Evolutionary conservation across 2,888 invertebrate species (phyloP).

Genomic region (Melanchra persicariae): DNA sequence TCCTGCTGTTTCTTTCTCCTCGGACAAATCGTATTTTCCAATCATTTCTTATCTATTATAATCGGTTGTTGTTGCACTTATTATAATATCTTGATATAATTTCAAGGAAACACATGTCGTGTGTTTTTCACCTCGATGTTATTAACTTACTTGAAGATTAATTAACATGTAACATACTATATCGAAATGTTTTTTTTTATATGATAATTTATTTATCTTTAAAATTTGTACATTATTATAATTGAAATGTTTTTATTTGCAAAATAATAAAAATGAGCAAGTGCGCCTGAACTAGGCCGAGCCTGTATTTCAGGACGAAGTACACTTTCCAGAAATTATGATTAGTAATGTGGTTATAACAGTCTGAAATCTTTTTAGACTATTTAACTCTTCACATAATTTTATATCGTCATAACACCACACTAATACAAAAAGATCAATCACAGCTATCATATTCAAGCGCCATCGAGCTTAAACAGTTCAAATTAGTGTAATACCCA

Average conservation of each 20-base stretch:
- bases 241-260: too few species aligned
- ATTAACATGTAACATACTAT: not conserved
- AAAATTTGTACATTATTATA: too few species aligned
- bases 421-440: conserved; percentile 22
- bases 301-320: too few species aligned
- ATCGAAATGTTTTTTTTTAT: not conserved
- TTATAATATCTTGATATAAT: not conserved
- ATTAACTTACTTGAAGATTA: not conserved
- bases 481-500: conserved; percentile 29
- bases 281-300: too few species aligned
- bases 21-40: not conserved
- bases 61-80: conserved; percentile 12
- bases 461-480: conserved; percentile 20
- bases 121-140: not conserved
- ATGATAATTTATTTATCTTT: too few species aligned
- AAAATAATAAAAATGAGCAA: too few species aligned
- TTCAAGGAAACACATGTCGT: not conserved
- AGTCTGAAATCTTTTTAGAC: too few species aligned
- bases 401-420: not conserved
- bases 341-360: too few species aligned
- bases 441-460: conserved; percentile 2
- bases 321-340: too few species aligned
- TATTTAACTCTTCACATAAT: not conserved
- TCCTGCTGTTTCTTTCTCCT: not conserved
- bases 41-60: not conserved